These are phyloP conservation scores for Struthidea cinerea DNA, from an alignment of 2,113 vertebrate species.

Conservation along the genomic window DNA sequence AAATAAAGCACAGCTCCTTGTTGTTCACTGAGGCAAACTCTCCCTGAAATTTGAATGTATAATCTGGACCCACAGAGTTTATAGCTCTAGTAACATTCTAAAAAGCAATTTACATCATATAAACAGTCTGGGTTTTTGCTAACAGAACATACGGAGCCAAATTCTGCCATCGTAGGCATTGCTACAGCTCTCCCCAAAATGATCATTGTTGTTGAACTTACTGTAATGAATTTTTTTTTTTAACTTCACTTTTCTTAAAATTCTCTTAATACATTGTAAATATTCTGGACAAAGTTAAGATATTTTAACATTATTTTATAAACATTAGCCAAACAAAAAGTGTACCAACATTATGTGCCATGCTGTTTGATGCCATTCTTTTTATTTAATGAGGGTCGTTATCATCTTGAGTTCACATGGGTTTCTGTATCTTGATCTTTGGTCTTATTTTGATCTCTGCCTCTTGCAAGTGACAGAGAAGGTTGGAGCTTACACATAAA, in stretches of 20 bases:
- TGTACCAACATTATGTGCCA: not conserved
- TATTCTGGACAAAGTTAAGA: not conserved
- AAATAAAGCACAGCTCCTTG: not conserved
- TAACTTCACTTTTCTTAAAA: not conserved
- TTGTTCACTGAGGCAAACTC: constrained; percentile 6
- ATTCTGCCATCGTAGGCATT: constrained; percentile 1
- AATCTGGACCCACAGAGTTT: not conserved
- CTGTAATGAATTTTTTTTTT: not conserved
- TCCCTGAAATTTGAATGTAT: not conserved
- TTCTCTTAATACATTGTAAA: not conserved
- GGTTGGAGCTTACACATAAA: not conserved
- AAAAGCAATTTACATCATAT: constrained; percentile 31
- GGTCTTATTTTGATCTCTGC: not conserved
- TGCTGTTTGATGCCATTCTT: not conserved
- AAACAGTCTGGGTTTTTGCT: not conserved
- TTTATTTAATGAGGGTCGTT: not conserved
- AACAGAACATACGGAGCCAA: not conserved
- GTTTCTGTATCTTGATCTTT: not conserved
- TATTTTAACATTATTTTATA: not conserved
- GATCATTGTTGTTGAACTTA: not conserved
- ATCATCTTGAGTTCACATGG: not conserved
- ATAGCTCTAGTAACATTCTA: not conserved
- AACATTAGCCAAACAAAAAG: not conserved
- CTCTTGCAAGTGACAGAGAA: not conserved
- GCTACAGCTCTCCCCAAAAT: not conserved